These are phyloP conservation scores for Drosophila lutescens DNA, from an alignment of 2,888 invertebrate genomes.

Conservation along the genomic window DNA sequence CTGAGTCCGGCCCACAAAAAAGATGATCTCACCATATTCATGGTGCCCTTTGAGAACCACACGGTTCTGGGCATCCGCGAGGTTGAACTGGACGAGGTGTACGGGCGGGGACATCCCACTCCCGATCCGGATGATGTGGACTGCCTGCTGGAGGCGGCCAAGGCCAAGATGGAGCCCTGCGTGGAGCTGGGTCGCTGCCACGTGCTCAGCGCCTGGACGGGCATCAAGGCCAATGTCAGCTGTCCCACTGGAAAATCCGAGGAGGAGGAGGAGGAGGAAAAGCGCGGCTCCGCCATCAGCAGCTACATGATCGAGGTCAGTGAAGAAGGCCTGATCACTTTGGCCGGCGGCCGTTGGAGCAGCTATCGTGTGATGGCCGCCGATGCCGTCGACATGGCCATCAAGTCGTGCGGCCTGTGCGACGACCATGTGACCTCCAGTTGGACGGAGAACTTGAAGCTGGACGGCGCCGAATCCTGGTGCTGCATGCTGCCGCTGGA, in stretches of 20 bases:
- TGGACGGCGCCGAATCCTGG: constrained; percentile 99
- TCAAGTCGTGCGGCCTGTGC: constrained; percentile 87
- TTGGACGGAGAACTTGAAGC: constrained; percentile 93
- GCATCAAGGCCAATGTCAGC: constrained; percentile 96
- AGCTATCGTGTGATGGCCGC: constrained; percentile 98
- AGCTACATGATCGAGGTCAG: constrained; percentile 99
- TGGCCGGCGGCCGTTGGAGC: constrained; percentile 99
- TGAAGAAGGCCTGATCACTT: constrained; percentile 94
- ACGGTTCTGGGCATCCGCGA: constrained; percentile 90
- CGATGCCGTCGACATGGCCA: constrained; percentile 96
- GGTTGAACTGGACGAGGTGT: neutral
- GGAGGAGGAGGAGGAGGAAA: constrained; percentile 78
- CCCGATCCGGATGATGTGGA: constrained; percentile 98
- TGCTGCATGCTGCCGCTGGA: constrained; percentile 98
- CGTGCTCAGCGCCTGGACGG: constrained; percentile 98
- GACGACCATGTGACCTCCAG: constrained; percentile 87
- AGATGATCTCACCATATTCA: constrained; percentile 98
- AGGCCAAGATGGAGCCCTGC: constrained; percentile 96
- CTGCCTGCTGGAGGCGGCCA: constrained; percentile 97
- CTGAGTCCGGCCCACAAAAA: constrained; percentile 95
- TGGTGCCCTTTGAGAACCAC: constrained; percentile 98
- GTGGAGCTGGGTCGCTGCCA: constrained; percentile 98
- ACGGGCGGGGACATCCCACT: constrained; percentile 89
- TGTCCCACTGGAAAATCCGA: constrained; percentile 97
- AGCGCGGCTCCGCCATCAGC: constrained; percentile 88